phyloP scores from a whole-genome alignment of 2,888 invertebrate species.

The Theretra japonica region DNA sequence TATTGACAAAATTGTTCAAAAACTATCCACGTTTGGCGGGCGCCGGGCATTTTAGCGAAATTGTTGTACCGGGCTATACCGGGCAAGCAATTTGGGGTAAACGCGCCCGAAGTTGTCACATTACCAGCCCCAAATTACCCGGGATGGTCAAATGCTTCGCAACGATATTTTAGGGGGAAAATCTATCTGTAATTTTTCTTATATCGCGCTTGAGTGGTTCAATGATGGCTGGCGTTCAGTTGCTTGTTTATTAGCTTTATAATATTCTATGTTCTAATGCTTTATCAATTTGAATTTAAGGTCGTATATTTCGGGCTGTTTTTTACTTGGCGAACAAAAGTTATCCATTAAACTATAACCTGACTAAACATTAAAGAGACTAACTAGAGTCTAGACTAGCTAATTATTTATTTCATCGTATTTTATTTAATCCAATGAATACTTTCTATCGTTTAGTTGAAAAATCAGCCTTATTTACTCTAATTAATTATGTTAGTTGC shows the following conservation, averaged over 20 bases:
- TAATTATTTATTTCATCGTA: no score
- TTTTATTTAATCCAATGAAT: no score
- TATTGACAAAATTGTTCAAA: not conserved
- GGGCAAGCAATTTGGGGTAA: slow-evolving; percentile 53
- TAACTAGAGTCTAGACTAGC: no score
- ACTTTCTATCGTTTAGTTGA: no score
- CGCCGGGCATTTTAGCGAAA: slow-evolving; percentile 33
- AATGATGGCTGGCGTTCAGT: slow-evolving; percentile 39
- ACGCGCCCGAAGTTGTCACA: slow-evolving; percentile 55
- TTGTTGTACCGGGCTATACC: slow-evolving; percentile 36
- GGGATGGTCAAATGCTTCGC: slow-evolving; percentile 52
- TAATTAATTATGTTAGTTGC: no score
- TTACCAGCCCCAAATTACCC: slow-evolving; percentile 56
- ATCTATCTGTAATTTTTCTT: slow-evolving; percentile 47
- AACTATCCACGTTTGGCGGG: slow-evolving; percentile 32
- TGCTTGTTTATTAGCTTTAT: slow-evolving; percentile 4
- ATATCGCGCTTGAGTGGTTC: slow-evolving; percentile 35
- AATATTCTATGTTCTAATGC: no score
- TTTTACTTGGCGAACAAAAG: no score
- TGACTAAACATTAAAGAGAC: no score
- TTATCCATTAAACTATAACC: no score
- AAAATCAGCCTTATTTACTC: no score
- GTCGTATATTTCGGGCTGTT: no score
- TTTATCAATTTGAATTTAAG: no score
- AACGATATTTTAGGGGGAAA: slow-evolving; percentile 48